These are phyloP conservation scores for Sebastes miniatus DNA, from an alignment of 2,797 vertebrate species.

Conservation along the genomic window DNA sequence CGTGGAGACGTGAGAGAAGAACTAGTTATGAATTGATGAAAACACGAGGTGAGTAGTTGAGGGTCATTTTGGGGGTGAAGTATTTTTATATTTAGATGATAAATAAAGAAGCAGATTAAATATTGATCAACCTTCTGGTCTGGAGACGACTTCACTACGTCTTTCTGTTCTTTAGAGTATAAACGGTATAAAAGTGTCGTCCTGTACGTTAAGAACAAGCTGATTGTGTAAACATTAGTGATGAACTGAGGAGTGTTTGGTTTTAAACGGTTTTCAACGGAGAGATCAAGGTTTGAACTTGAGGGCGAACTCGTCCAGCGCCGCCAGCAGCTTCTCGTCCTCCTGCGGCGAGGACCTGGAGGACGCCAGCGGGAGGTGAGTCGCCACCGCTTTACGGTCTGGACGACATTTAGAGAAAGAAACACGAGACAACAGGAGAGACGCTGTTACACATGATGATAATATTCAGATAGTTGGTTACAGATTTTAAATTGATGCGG, in stretches of 20 bases:
- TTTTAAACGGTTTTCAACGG: neutral
- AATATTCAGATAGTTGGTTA: neutral
- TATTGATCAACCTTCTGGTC: neutral
- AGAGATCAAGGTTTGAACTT: conserved; percentile 77
- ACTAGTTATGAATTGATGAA: neutral
- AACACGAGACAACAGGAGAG: neutral
- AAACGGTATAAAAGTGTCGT: neutral
- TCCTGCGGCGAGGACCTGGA: conserved; percentile 76
- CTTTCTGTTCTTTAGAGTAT: neutral
- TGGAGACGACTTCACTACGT: too few species aligned
- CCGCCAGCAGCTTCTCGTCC: conserved; percentile 77
- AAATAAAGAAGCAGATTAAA: neutral
- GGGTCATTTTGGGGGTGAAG: neutral
- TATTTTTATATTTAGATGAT: neutral
- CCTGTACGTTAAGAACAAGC: neutral
- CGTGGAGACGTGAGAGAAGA: too few species aligned
- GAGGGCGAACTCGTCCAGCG: conserved; percentile 76
- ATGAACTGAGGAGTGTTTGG: conserved; percentile 22
- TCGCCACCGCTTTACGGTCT: conserved; percentile 84
- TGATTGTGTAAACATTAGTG: conserved; percentile 32
- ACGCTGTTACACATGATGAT: neutral
- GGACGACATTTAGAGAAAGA: conserved; percentile 11
- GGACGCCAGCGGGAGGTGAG: conserved; percentile 83
- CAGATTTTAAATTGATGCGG: too few species aligned
- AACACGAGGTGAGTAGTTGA: neutral